Evolutionary conservation across 37 sponge, comb jelly and placozoan genomes (phyloP).

Genomic region (Dysidea cf. avara): DNA sequence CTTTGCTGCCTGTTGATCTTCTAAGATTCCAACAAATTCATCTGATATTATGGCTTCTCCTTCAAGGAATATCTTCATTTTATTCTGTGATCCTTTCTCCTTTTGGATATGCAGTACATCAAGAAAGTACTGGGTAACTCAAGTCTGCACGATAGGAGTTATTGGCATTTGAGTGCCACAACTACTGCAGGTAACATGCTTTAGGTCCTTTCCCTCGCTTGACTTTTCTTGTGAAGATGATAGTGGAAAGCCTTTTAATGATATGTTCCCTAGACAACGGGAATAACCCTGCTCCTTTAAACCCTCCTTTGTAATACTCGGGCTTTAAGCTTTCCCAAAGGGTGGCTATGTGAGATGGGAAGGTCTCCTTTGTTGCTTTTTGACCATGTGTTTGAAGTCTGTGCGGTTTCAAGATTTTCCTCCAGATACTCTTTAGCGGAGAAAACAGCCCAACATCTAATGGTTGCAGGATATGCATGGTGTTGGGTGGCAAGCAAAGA

Average conservation of each 20-base stretch:
- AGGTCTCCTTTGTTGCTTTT: background rate
- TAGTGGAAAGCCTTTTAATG: constrained; percentile 9
- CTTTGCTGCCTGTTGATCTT: background rate
- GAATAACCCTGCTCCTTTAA: constrained; percentile 25
- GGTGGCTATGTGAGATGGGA: background rate
- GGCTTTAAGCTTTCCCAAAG: constrained; percentile 23
- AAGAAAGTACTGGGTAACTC: constrained; percentile 3
- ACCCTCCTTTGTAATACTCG: constrained; percentile 13
- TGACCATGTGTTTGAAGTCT: constrained; percentile 4
- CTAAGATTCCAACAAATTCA: background rate
- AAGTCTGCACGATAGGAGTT: constrained; percentile 11
- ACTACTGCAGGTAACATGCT: background rate
- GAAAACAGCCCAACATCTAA: constrained; percentile 9
- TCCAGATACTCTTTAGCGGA: constrained; percentile 19
- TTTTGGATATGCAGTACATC: constrained; percentile 15
- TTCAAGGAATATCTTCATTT: background rate
- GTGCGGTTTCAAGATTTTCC: constrained; percentile 3
- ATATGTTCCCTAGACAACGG: constrained; percentile 23
- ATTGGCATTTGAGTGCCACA: constrained; percentile 8
- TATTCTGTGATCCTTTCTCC: constrained; percentile 1
- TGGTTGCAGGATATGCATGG: constrained; percentile 20
- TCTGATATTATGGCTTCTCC: constrained; percentile 24
- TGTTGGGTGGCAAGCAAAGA: constrained; percentile 37
- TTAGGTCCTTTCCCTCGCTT: background rate
- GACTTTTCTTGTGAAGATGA: background rate